A percentile compares a stretch with the other conserved stretches of the same genome.
Conservation (phyloP, 2,113 vertebrate genomes). For the Nyctibius bracteatus region DNA sequence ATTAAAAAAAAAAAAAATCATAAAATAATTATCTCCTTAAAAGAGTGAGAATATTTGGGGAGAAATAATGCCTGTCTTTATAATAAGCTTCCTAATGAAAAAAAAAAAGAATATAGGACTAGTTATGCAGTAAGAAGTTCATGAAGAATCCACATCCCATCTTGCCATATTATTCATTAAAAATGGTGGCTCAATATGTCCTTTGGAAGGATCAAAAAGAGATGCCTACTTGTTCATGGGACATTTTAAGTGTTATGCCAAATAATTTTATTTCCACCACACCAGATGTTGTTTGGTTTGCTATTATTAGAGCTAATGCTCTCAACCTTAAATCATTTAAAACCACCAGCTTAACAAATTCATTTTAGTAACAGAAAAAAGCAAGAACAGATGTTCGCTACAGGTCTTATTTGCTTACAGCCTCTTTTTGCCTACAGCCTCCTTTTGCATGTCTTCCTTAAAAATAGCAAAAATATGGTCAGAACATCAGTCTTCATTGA, state of each 20-base stretch:
- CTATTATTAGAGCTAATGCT: neutral
- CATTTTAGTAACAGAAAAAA: neutral
- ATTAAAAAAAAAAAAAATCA: no score
- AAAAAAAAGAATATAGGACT: fast-evolving
- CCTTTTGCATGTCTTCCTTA: neutral
- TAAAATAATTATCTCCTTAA: neutral
- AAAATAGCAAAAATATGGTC: neutral
- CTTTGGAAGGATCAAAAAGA: neutral
- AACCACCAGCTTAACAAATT: neutral
- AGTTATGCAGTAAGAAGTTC: neutral
- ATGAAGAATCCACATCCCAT: neutral
- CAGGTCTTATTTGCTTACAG: neutral
- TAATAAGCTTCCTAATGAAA: neutral
- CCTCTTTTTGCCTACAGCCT: neutral
- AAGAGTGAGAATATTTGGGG: neutral
- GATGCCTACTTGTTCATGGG: neutral
- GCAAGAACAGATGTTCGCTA: neutral
- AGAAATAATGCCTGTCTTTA: neutral
- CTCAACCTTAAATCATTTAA: conserved; percentile 2
- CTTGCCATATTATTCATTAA: neutral
- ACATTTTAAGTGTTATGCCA: neutral
- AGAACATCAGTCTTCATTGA: neutral
- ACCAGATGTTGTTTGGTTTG: conserved; percentile 11
- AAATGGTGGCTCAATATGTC: neutral
- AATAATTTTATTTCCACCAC: neutral